Evolutionary conservation across 64 coral and sea anemone species (phyloP), one percentile per base, ranked within the genome.

Genomic region (Pachyseris speciosa): DNA sequence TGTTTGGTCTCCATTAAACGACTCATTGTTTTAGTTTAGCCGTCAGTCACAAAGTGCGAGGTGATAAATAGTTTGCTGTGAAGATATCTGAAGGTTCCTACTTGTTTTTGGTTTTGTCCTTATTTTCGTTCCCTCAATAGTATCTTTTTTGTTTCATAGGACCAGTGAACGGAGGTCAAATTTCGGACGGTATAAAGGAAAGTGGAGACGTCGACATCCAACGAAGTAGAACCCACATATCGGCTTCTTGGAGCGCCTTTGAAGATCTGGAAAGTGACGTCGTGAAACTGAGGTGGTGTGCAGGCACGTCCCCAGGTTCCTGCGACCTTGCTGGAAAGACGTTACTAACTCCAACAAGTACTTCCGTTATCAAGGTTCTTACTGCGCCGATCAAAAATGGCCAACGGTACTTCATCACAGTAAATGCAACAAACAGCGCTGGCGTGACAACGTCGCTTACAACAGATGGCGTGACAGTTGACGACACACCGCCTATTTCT

Each of bases 261-360:
- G 95, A 96, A 37, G 95, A 96, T 53, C 80, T 83, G 58, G 96
- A 98, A 60, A 98, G 96, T 89, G 93, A 98, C 93, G 79, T 98
- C 69, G 73, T 84, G 32, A 71, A 87, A 48, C 13, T 98, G 27
- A 91, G 77, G 19, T 98, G 93, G 92, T 98, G 96, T 92, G 89
- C 86, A 17, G 95, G 95, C 60, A 73, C 70, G 19, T 47, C 50
- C 44, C 90, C 67, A 83, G 55, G 86, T 60, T 25, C 38, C 36
- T 98, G 96, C 19, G 89, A 98, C 29, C 58, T 98, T 9, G 59
- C 70, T 10, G 25, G 65, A 38, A 44, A 67, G 31, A 92, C 5
- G 0, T 7, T 37, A 9, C 64, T 98, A 22, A 36, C 64, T 2
- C 15, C 70, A 70, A 83, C 44, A 7, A 72, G 72, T 72, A 87